Base-by-base conservation (phyloP, 2,113 vertebrate genomes). In the Galeopterus variegatus region DNA sequence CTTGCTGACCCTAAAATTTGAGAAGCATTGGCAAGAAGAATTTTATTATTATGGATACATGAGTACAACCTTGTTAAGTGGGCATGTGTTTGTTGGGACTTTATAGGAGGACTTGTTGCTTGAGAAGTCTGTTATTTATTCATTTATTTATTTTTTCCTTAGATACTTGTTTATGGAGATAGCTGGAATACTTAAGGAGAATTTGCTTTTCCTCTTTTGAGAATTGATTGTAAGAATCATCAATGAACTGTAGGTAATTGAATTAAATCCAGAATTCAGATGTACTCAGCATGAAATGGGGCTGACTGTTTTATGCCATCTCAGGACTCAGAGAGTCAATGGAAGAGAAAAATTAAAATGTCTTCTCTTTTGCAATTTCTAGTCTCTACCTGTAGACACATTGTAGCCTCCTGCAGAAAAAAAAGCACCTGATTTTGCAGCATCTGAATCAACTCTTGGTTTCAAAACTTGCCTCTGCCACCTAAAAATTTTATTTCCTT, bases 391-490 rank as follows among this genome's bases (percentile, higher is more conserved):
- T 88, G 1, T 52, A 84, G 41, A 56, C 62, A 56, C 56, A 18
- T 19, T 13, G 10, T 3, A 4, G 41, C 15, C 4, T 36, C 7
- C 56, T 62, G 8, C 10, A 83, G 36, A 62, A 45, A 67, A 90
- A 88, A 69, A n/a, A 21, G 0, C 12, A 31, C 8, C 48, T 67
- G 41, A 17, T 65, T 83, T 48, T 62, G 62, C 52, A 48, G 8
- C 56, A 65, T n/a, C 45, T 24, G 10, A 92, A 33, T 92, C 41
- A 64, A 17, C 14, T 79, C 28, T 10, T 73, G 31, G 24, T 82
- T 96, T 58, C 17, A 93, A 89, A 96, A 31, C 14, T 41, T 77
- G 60, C 11, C 24, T 83, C 24, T 96, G 26, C 6, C 31, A 60
- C 9, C 64, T 73, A 67, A 81, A 88, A 77, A 26, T 23, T 56